Conservation (phyloP, 2,797 vertebrate species). For the Sebastes cheni region DNA sequence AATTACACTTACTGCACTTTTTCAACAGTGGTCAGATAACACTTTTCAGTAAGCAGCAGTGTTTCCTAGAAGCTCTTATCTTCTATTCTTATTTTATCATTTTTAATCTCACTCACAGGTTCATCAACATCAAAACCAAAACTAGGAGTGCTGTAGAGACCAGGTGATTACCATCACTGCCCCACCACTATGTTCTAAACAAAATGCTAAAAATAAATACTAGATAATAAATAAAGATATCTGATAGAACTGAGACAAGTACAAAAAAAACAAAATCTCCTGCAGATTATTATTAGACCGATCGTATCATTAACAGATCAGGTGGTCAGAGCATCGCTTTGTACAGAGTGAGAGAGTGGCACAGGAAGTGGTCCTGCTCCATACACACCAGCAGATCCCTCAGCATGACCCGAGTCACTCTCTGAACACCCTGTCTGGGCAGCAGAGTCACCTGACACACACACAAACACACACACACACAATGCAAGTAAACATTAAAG, state of each 20-base stretch:
- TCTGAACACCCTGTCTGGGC: constrained; percentile 79
- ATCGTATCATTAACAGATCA: not conserved
- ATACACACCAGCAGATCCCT: constrained; percentile 94
- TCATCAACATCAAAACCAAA: not conserved
- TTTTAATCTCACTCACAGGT: not conserved
- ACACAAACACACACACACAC: not conserved
- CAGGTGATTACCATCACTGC: not conserved
- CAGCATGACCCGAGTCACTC: constrained; percentile 87
- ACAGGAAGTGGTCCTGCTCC: constrained; percentile 89
- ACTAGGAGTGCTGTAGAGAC: not conserved
- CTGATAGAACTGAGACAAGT: not conserved
- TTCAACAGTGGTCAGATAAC: not conserved
- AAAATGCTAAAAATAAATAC: not conserved
- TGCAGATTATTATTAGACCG: not conserved
- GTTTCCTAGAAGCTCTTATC: not conserved
- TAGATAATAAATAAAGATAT: not conserved
- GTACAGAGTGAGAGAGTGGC: constrained; percentile 88
- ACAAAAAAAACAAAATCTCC: not conserved
- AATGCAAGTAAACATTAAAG: not conserved
- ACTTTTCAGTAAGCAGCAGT: not conserved
- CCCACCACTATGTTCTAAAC: not conserved
- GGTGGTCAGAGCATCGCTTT: constrained; percentile 85
- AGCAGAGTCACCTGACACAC: constrained; percentile 70
- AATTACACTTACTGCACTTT: not conserved
- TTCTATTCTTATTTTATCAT: not conserved